Base-by-base conservation (phyloP, 2,797 vertebrate genomes). In the Gorsachius magnificus region DNA sequence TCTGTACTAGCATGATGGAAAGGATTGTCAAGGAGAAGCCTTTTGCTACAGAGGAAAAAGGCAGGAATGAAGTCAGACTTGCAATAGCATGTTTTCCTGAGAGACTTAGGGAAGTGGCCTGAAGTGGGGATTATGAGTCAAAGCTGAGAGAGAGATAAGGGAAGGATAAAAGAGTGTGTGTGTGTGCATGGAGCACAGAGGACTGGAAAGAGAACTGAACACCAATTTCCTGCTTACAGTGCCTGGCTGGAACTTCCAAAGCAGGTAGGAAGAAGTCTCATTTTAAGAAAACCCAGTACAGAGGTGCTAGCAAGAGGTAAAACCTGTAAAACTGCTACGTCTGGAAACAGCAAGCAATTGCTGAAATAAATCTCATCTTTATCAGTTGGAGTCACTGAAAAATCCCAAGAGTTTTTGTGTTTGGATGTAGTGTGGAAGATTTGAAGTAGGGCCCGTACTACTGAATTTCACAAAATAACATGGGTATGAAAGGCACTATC, bases 121-220 rank as follows among this genome's bases (percentile, higher is more conserved):
- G 91, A 96, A 97, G 96, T 96, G 96, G 96, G 96, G 96, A 96
- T 96, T 96, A 97, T 94, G 82, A 96, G 43, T 72, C 96, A 96
- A 95, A 96, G 95, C 96, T 95, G 76, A 93, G 61, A 48, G 76
- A 90, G 53, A 94, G 96, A 96, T 95, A 97, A 96, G 87, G 66
- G n/a, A 91, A 60, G 87, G 89, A 88, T 96, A 70, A 89, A 94
- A 90, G 85, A 66, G 64, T 8, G 8, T 51, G 50, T 60, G 63
- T 77, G 21, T 24, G 5, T 58, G 31, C 31, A 7, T 84, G 63
- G 31, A 82, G 54, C 54, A 41, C 31, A 88, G 57, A 76, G 74
- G 81, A 65, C 6, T 94, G 89, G 43, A 86, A 90, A 61, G 61
- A 85, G 60, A 94, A 38, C 68, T 78, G 71, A 95, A 68, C 61